phyloP scores from a whole-genome alignment of 2,113 vertebrate genomes.

The Coregonus clupeaformis region DNA sequence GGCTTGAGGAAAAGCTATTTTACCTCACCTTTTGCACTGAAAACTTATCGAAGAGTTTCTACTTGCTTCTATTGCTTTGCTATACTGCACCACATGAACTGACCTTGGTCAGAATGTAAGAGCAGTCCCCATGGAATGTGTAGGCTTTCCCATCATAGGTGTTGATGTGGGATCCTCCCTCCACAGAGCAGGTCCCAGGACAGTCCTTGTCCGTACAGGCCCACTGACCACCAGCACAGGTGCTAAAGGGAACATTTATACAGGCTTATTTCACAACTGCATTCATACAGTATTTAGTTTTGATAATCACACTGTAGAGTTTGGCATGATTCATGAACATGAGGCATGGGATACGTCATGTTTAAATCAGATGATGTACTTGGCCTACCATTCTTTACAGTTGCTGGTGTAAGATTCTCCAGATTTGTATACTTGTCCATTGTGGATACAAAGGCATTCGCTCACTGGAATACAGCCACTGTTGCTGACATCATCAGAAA shows the following conservation, averaged over 20 bases:
- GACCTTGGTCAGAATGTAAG: slow-evolving; percentile 71
- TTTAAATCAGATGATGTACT: background rate
- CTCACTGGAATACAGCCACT: slow-evolving; percentile 72
- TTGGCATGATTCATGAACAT: background rate
- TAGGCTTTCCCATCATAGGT: slow-evolving; percentile 84
- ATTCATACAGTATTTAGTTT: too few relatives aligned
- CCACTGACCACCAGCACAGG: slow-evolving; percentile 79
- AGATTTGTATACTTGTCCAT: slow-evolving; percentile 68
- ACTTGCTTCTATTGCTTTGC: too few relatives aligned
- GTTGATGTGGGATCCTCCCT: slow-evolving; percentile 85
- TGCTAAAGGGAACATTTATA: slow-evolving; percentile 58
- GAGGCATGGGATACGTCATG: background rate
- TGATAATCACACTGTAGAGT: background rate
- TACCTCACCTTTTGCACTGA: background rate
- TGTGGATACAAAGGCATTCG: slow-evolving; percentile 78
- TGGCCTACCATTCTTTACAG: slow-evolving; percentile 81
- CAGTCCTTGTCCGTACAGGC: slow-evolving; percentile 73
- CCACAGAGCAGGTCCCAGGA: slow-evolving; percentile 78
- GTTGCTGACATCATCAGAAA: slow-evolving; percentile 79
- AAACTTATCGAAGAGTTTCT: too few relatives aligned
- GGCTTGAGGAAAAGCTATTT: background rate
- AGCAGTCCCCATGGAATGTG: slow-evolving; percentile 73
- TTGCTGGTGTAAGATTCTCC: slow-evolving; percentile 71
- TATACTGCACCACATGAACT: too few relatives aligned
- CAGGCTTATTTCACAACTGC: background rate